Evolutionary conservation across 2,888 invertebrate species (phyloP), one percentile per base, ranked within the genome.

Genomic region (Drosophila kambysellisi): DNA sequence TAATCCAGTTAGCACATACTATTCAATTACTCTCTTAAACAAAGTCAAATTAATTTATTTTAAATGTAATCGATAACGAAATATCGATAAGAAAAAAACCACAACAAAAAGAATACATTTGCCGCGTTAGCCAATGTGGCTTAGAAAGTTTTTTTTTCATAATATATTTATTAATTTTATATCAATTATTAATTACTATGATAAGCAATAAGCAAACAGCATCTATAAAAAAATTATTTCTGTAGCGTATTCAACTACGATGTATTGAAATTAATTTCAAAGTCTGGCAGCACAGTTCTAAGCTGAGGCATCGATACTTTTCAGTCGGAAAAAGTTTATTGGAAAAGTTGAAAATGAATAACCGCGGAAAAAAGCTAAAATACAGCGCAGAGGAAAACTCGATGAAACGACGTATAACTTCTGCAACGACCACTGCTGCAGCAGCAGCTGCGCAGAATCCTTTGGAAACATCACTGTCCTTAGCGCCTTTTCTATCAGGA

Each of bases 361-460:
- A 0, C 4, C 0, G 1, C 6, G n/a, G n/a, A 7, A 4, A 4
- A 12, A 3, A 29, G 0, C 7, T 2, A 0, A 17, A 39, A 7
- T 0, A 1, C 11, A 25, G 1, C 5, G 1, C 5, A 43, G 15
- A 12, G 6, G 7, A 12, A 41, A 30, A 30, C 12, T 8, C 15
- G 4, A 20, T 43, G 20, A 20, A 41, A 43, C 20, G 6, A 32
- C 17, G 2, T 9, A 3, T 32, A 6, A 25, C 43, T 4, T 17
- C 43, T 9, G 8, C 41, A 20, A 32, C 5, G 5, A 0, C 9
- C n/a, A 8, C 39, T 32, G 43, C 20, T 20, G 43, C 20, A 20
- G 43, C 20, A 11, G 43, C 20, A 20, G 43, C 2, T 20, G 43
- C 11, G 20, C 43, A 43, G 20, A 2, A 11, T 12, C 0, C 7